Conservation (phyloP, 2,797 vertebrate species). For the Zalophus californianus region DNA sequence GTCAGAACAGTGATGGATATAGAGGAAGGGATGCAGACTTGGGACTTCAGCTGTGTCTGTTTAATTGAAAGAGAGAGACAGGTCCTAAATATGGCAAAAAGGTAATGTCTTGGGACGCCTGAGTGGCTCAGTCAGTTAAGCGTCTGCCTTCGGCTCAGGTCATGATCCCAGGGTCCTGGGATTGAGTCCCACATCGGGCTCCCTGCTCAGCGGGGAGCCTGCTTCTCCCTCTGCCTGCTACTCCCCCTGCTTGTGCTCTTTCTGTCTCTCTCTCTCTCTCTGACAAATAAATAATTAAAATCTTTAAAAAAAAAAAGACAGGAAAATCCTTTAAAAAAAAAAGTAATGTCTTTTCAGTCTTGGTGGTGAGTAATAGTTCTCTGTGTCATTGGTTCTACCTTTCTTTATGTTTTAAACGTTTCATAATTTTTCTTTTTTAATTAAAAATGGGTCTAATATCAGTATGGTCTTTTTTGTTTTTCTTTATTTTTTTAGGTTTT, state of each 20-base stretch:
- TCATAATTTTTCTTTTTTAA: not conserved
- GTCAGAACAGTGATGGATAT: not conserved
- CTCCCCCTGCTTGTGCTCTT: no score
- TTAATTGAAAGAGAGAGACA: slow-evolving; percentile 21
- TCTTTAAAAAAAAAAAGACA: no score
- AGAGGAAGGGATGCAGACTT: not conserved
- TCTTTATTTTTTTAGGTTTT: not conserved
- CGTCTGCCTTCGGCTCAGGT: no score
- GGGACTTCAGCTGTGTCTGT: not conserved
- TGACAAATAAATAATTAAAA: no score
- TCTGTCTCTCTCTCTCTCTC: no score
- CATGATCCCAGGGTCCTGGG: no score
- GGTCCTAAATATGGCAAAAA: not conserved
- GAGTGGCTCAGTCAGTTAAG: no score
- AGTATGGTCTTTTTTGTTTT: not conserved
- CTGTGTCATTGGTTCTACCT: not conserved
- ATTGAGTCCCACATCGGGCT: no score
- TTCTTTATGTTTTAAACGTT: slow-evolving; percentile 45
- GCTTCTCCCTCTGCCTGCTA: no score
- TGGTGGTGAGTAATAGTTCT: not conserved
- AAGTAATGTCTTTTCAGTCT: slow-evolving; percentile 16
- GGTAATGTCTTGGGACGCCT: not conserved
- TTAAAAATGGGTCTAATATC: not conserved
- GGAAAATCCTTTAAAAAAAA: not conserved
- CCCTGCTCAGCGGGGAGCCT: no score